Evolutionary conservation across 2,797 vertebrate genomes (phyloP).

Genomic region (Tragopan temminckii): DNA sequence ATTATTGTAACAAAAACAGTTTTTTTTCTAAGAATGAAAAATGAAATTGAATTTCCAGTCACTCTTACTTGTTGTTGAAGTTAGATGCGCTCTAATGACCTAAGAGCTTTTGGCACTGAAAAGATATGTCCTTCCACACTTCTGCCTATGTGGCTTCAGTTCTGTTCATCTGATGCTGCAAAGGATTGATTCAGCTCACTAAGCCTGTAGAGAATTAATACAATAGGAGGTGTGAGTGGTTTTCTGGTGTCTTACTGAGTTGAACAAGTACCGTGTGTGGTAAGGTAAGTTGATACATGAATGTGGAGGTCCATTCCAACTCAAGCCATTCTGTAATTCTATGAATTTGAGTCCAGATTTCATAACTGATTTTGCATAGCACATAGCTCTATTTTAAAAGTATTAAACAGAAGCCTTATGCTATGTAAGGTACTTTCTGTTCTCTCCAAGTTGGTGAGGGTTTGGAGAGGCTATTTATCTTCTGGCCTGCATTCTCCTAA

Average conservation of each 20-base stretch:
- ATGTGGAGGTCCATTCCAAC: not conserved
- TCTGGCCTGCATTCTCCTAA: not conserved
- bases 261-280: accelerated
- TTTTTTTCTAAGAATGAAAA: not conserved
- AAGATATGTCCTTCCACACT: not conserved
- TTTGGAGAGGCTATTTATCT: not conserved
- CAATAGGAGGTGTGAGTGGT: not conserved
- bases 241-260: not conserved
- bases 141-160: not conserved
- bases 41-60: not conserved
- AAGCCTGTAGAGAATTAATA: not conserved
- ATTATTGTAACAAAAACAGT: not conserved
- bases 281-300: accelerated
- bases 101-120: not conserved
- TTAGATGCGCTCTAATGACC: not conserved
- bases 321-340: not conserved
- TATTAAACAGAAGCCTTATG: not conserved
- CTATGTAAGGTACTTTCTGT: not conserved
- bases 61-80: accelerated
- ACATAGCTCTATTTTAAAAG: not conserved
- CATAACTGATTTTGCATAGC: accelerated
- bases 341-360: not conserved
- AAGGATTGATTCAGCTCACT: not conserved
- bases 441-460: not conserved
- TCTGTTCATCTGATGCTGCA: not conserved